These are phyloP conservation scores for Gallinago solitaria DNA, from an alignment of 2,797 vertebrate genomes.

Conservation along the genomic window DNA sequence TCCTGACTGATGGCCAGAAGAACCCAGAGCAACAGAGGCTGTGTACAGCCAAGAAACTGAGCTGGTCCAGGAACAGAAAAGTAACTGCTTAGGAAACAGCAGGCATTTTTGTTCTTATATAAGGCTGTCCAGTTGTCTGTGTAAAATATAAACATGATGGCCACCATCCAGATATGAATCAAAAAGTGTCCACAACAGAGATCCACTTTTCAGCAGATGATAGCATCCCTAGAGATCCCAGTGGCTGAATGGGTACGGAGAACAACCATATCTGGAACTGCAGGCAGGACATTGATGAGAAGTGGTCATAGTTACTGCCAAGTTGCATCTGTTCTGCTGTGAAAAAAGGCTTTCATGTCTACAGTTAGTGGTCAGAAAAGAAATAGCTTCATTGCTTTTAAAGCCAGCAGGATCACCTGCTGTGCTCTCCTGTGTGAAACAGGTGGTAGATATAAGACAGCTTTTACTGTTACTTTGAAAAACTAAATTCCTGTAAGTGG, in stretches of 20 bases:
- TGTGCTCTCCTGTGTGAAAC: background rate
- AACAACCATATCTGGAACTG: background rate
- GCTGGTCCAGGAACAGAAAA: background rate
- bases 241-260: background rate
- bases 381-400: background rate
- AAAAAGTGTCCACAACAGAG: background rate
- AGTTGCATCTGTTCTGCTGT: background rate
- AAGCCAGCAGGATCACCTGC: background rate
- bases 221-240: background rate
- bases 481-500: background rate
- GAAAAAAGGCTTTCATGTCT: constrained; percentile 12
- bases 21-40: background rate
- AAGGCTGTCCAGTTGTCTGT: background rate
- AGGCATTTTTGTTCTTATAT: background rate
- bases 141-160: background rate
- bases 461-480: background rate
- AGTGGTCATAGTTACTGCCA: background rate
- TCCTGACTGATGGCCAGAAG: background rate
- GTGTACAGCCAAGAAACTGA: background rate
- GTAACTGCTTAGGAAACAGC: background rate
- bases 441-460: background rate
- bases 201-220: background rate
- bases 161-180: background rate
- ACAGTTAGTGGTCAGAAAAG: background rate
- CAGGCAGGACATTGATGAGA: background rate